Percentiles rank a stretch among this genome's conserved stretches.
Conservation (phyloP, 2,113 vertebrate genomes). For the Odobenus rosmarus region DNA sequence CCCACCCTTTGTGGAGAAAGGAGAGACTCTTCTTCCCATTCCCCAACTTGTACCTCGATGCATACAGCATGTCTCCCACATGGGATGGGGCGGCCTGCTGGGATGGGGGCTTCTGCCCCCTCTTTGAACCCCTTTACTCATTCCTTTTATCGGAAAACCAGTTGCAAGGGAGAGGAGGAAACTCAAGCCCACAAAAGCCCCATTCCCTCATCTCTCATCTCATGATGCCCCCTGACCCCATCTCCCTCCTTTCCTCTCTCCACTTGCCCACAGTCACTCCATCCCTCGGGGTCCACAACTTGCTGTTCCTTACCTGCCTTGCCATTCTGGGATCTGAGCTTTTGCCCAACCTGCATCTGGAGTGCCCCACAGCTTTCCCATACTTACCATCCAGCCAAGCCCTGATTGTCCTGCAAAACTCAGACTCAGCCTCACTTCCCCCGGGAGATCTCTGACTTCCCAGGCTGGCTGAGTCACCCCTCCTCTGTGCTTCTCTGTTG, state of each 20-base stretch:
- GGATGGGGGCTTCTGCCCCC: too few species aligned
- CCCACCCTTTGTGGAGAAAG: background rate
- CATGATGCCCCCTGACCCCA: fast-evolving
- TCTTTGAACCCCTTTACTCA: background rate
- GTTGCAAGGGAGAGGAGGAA: background rate
- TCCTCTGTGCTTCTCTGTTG: background rate
- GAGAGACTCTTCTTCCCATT: background rate
- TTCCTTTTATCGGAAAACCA: background rate
- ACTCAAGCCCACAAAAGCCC: background rate
- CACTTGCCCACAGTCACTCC: fast-evolving
- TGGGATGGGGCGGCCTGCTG: background rate
- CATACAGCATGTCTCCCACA: background rate
- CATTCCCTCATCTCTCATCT: background rate
- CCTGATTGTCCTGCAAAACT: background rate
- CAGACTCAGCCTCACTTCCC: background rate
- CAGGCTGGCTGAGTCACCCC: background rate
- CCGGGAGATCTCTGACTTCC: background rate
- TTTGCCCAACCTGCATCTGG: background rate
- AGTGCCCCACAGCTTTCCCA: background rate
- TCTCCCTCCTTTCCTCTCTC: background rate
- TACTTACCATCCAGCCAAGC: too few species aligned
- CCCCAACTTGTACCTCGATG: background rate
- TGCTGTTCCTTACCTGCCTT: background rate
- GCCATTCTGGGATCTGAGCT: background rate
- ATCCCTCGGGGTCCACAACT: fast-evolving